These are phyloP conservation scores for Paedocypris sp. DNA, from an alignment of 2,113 vertebrate genomes.

Conservation along the genomic window DNA sequence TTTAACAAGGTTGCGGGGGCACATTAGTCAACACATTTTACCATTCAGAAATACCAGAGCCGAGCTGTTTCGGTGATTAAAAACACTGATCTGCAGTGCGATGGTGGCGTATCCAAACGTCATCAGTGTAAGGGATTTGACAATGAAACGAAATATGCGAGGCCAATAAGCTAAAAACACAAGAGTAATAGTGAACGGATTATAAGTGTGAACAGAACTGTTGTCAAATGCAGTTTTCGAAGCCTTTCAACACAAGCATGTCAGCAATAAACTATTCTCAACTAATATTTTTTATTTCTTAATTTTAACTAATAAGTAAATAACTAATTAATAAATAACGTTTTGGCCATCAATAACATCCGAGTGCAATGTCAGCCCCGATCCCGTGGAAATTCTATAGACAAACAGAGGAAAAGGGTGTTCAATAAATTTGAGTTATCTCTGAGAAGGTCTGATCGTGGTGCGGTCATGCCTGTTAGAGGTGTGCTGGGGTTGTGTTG, in stretches of 20 bases:
- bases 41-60: neutral
- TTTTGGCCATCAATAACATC: constrained; percentile 33
- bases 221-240: neutral
- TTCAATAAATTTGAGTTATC: constrained; percentile 51
- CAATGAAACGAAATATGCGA: constrained; percentile 15
- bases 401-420: constrained; percentile 51
- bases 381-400: constrained; percentile 42
- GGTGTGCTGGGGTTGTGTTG: constrained; percentile 54
- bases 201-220: no score
- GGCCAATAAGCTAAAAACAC: neutral
- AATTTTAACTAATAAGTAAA: no score
- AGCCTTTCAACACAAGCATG: neutral
- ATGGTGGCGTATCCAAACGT: constrained; percentile 12
- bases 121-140: constrained; percentile 26
- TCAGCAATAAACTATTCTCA: no score
- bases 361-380: constrained; percentile 34
- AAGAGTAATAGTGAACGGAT: neutral
- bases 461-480: constrained; percentile 60
- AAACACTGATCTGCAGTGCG: neutral
- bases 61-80: neutral
- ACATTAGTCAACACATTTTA: constrained; percentile 6
- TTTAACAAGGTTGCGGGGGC: constrained; percentile 13
- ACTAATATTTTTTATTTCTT: neutral
- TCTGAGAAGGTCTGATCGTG: constrained; percentile 50
- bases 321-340: no score